Evolutionary conservation across 2,113 vertebrate genomes (phyloP), one percentile per base, ranked within the genome.

Genomic region (Cynocephalus volans): DNA sequence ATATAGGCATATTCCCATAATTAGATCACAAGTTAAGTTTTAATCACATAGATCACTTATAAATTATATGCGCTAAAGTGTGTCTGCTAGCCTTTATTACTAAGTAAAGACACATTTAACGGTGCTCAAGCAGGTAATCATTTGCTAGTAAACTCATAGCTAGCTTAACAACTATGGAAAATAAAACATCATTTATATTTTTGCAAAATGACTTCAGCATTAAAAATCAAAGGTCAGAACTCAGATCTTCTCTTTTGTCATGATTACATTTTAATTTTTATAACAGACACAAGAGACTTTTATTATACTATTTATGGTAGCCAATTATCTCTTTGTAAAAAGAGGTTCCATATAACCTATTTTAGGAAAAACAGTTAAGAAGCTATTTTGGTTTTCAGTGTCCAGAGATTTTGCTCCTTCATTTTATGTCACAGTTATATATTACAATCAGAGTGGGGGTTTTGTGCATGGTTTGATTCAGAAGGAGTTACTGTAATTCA

Each of bases 231-330:
- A 96, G 64, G 17, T 88, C 69, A 88, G n/a, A 83, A 58, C 18
- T 65, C 56, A 70, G n/a, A 58, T 23, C 26, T 94, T 75, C 76
- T 88, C 36, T 79, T 76, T 94, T 87, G 26, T 83, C 76, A 86
- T 36, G 52, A 88, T 73, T 76, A 76, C 18, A 36, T 80, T 81
- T 91, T 81, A 69, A 67, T 90, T 96, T 95, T 96, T 80, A 70
- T 10, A 96, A 33, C 33, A 92, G 87, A 95, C 88, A 92, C 17
- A 67, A 83, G 92, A 86, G 60, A 88, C 31, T 96, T 93, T 87
- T 70, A 73, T 91, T 79, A 28, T 75, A 83, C 92, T 98, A 75
- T 96, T 98, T 97, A 90, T 96, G 92, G 95, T 58, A 95, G 81
- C 50, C 52, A 93, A 94, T 97, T 96, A 96, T 82, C 92, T 95